Base-by-base conservation (phyloP, 2,113 vertebrate species). In the Platycercus adscitus region DNA sequence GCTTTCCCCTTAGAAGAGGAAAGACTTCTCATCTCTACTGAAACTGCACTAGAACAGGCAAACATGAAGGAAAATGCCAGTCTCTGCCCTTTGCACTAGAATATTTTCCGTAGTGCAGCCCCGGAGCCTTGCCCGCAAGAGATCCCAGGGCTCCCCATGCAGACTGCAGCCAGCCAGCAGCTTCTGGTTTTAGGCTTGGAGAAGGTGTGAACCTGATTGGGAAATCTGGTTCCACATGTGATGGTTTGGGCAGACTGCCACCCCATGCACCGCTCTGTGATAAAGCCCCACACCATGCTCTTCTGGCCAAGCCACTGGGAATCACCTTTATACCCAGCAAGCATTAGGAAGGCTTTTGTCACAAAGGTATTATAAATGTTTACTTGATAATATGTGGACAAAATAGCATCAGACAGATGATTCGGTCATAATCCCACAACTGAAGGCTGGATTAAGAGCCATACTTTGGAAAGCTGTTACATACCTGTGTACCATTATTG, bases 241-340 rank as follows among this genome's bases (percentile, higher is more conserved):
- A 15, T 11, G 7, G 25, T 15, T 13, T 26, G 21, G 21, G 76
- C 47, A 64, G 11, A 58, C 41, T 1, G 1, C n/a, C 25, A 17
- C 21, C 6, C 37, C 23, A 29, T 0, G 4, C 11, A 13, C 31
- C 2, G 5, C 17, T 68, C 63, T 2, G 2, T 4, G 4, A 35
- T 10, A 50, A 55, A 58, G 39, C 69, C 65, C 55, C 2, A 7
- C 0, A 0, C 14, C 7, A 3, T 28, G 17, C 19, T 81, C 46
- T 39, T 75, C 50, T 53, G 61, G 39, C 35, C 52, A 64, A 83
- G 56, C 39, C 47, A 21, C 47, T n/a, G 25, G 49, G 68, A 91
- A 50, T 31, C 24, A n/a, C 35, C 63, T 72, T 49, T 64, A 41
- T 8, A 46, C 4, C 25, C 66, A 88, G 44, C 19, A 53, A 79